A percentile compares a stretch with the other conserved stretches of the same genome.
Conservation (phyloP, 2,113 vertebrate species). For the Furnarius figulus region DNA sequence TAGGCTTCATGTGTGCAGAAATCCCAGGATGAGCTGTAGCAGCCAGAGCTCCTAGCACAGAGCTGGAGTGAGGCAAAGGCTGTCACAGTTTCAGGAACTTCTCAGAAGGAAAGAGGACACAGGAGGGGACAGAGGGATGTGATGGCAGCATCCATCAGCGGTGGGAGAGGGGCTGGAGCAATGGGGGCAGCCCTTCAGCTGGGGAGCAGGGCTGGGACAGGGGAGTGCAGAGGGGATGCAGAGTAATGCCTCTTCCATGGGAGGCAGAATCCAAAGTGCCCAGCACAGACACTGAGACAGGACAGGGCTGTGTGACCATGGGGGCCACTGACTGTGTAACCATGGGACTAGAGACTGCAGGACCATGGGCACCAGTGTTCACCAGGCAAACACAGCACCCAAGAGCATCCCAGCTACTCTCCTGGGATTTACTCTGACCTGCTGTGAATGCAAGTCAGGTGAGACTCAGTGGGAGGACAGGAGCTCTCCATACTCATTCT, state of each 20-base stretch:
- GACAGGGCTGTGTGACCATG: not conserved
- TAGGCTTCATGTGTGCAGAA: too few species aligned
- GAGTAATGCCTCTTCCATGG: not conserved
- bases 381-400: not conserved
- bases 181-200: not conserved
- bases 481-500: not conserved
- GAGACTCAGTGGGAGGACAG: not conserved
- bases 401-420: not conserved
- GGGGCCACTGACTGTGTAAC: not conserved
- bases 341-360: not conserved
- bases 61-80: not conserved
- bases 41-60: not conserved
- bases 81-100: not conserved
- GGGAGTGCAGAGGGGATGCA: too few species aligned
- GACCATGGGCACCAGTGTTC: fast-evolving
- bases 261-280: not conserved
- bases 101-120: not conserved
- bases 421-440: not conserved
- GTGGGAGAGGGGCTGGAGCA: not conserved
- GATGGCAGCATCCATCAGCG: not conserved
- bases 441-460: fast-evolving
- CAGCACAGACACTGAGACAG: not conserved
- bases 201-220: not conserved
- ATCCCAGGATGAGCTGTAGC: not conserved
- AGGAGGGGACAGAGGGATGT: not conserved